Percentiles rank a stretch among this genome's conserved stretches.
Conservation (phyloP, 2,797 vertebrate species). For the Philypnodon macrostomus region DNA sequence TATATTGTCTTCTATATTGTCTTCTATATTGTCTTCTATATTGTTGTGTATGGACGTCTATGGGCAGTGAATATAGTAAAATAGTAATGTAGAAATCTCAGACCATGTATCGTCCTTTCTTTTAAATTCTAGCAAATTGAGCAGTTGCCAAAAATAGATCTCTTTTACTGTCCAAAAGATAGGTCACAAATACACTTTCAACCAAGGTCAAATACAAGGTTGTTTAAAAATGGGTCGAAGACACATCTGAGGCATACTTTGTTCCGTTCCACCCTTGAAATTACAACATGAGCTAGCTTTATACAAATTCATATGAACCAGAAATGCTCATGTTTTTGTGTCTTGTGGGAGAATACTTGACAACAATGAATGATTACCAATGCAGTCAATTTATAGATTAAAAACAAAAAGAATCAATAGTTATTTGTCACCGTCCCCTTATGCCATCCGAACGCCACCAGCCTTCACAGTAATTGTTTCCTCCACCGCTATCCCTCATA, state of each 20-base stretch:
- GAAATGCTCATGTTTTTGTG: neutral
- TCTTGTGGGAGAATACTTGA: neutral
- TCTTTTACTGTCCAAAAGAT: neutral
- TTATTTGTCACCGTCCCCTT: neutral
- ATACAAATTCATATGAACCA: neutral
- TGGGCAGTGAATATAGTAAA: too few species aligned
- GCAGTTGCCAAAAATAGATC: constrained; percentile 2
- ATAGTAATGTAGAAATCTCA: too few species aligned
- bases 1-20: too few species aligned
- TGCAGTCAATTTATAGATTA: neutral
- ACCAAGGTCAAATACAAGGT: constrained; percentile 2
- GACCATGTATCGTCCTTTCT: neutral
- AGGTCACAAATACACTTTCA: neutral
- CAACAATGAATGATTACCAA: neutral
- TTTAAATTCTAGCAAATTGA: neutral
- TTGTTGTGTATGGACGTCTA: too few species aligned
- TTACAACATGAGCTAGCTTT: neutral
- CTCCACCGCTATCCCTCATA: constrained; percentile 1
- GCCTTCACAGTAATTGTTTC: neutral
- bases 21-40: too few species aligned
- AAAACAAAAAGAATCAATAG: neutral
- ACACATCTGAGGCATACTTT: neutral
- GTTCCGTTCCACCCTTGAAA: neutral
- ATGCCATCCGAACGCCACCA: neutral
- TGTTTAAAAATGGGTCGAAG: constrained; percentile 1